phyloP scores from a whole-genome alignment of 2,888 invertebrate genomes.

The Bombylius major region DNA sequence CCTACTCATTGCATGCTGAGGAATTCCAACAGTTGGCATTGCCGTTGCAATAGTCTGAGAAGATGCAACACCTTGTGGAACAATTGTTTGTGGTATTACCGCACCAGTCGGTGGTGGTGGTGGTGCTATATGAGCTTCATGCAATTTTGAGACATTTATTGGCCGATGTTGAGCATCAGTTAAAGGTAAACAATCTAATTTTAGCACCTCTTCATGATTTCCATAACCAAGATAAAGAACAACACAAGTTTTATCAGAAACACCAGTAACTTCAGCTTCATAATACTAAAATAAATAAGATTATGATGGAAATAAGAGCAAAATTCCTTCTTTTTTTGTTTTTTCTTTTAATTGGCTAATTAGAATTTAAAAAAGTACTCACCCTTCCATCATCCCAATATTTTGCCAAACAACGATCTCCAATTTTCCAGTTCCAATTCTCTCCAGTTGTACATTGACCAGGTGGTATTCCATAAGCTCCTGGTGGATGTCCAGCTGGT shows the following conservation, averaged over 20 bases:
- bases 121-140: conserved; percentile 10
- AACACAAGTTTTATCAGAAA: conserved; percentile 71
- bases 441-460: conserved; percentile 13
- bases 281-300: conserved; percentile 50
- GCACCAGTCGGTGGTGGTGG: conserved; percentile 8
- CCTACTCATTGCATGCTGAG: background rate
- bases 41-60: too few species aligned
- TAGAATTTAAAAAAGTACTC: conserved; percentile 23
- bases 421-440: conserved; percentile 54
- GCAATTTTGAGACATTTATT: conserved; percentile 17
- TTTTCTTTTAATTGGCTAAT: background rate
- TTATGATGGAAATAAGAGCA: background rate
- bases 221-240: conserved; percentile 80
- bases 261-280: conserved; percentile 67
- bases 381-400: conserved; percentile 90
- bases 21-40: background rate
- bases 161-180: conserved; percentile 31
- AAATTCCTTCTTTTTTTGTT: too few species aligned
- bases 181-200: conserved; percentile 64
- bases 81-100: background rate
- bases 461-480: conserved; percentile 38
- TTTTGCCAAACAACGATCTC: conserved; percentile 76
- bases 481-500: conserved; percentile 53
- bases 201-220: conserved; percentile 78
- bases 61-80: background rate